Evolutionary conservation across 2,113 vertebrate genomes (phyloP).

Genomic region (Phalacrocorax pelagicus): DNA sequence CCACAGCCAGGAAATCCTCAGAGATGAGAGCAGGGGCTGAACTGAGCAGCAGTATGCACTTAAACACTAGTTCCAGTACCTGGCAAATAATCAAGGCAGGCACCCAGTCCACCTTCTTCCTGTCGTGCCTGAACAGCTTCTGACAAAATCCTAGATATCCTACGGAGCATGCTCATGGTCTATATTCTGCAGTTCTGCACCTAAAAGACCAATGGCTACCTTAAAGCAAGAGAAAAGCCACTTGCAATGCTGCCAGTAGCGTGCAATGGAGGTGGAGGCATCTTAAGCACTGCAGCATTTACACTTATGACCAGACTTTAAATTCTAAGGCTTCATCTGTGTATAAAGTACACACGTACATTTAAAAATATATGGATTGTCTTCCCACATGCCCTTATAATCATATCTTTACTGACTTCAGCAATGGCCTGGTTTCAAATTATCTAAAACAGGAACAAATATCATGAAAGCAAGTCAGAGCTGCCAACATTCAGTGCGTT

Average conservation of each 20-base stretch:
- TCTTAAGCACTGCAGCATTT: not conserved
- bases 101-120: no score
- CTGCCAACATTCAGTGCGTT: not conserved
- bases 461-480: not conserved
- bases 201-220: not conserved
- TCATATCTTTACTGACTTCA: not conserved
- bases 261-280: not conserved
- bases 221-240: not conserved
- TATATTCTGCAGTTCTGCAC: not conserved
- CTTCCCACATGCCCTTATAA: not conserved
- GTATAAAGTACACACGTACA: not conserved
- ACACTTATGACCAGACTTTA: not conserved
- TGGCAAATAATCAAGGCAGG: not conserved
- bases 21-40: not conserved
- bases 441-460: not conserved
- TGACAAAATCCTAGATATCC: not conserved
- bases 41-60: not conserved
- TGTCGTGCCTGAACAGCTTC: not conserved
- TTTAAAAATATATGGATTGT: not conserved
- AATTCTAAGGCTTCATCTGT: not conserved
- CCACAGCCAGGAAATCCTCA: not conserved
- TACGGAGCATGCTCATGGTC: not conserved
- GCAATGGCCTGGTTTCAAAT: not conserved
- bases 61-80: not conserved
- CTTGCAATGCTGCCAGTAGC: not conserved